Base-by-base conservation (phyloP, 1,140 invertebrate species). In the Drosophila saltans region DNA sequence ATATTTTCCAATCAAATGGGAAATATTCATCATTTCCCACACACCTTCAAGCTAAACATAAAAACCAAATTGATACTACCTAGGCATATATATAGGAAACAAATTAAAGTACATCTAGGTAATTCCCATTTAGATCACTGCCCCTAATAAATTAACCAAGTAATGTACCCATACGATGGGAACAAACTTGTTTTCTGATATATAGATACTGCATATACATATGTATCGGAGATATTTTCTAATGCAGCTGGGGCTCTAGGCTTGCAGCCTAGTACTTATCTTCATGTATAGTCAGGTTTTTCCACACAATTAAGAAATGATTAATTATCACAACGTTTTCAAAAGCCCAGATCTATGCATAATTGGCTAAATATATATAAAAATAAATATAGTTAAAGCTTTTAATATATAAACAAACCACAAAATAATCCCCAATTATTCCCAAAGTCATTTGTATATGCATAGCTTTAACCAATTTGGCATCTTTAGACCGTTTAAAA, bases 401-500 rank as follows among this genome's bases (percentile, higher is more conserved):
- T n/a, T 36, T 16, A 24, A 66, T 60, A 55, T 69, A 63, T 66
- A 36, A 52, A 72, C 59, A 58, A 66, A 71, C 75, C 74, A 67
- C 73, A 76, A 48, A 77, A 48, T 76, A 69, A 76, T 75, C 33
- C 52, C 66, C 52, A 69, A 76, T 75, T 33, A 40, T 55, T 43
- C 45, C 30, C 43, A 56, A 45, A 76, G 28, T 60, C 41, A 52
- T 62, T 66, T 66, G 33, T 63, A 43, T 55, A 62, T 66, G 56
- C 66, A 76, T 69, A 82, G 75, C 62, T 69, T 66, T 56, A 81
- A 84, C 55, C 24, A 60, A 78, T 89, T 88, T 79, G 72, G 82
- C 79, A 84, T 89, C 72, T 89, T 88, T 88, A 75, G 78, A 60
- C 68, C 79, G 74, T 72, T 80, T 69, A 59, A 75, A 89, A 89